Conservation (phyloP, 2,113 vertebrate genomes). For the Montifringilla adamsi region DNA sequence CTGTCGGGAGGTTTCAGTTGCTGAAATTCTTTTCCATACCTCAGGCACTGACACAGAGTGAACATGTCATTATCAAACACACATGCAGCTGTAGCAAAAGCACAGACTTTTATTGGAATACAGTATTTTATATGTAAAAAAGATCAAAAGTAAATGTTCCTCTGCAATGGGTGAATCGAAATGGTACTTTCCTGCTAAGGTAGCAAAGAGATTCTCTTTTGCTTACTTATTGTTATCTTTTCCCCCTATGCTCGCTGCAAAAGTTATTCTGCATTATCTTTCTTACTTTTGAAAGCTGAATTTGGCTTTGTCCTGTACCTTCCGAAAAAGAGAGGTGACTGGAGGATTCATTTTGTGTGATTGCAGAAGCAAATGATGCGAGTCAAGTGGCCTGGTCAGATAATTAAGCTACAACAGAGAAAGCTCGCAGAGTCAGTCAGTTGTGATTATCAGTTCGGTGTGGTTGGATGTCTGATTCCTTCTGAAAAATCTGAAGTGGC, state of each 20-base stretch:
- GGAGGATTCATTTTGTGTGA: conserved; percentile 32
- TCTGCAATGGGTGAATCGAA: background rate
- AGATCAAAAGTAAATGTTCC: background rate
- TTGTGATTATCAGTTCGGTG: conserved; percentile 9
- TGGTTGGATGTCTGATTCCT: background rate
- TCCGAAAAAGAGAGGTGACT: background rate
- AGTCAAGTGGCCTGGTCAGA: conserved; percentile 49
- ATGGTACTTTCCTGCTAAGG: background rate
- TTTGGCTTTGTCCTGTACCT: background rate
- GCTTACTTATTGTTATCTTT: background rate
- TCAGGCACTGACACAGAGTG: background rate
- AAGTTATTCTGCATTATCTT: background rate
- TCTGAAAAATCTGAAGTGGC: background rate
- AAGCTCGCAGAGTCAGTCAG: background rate
- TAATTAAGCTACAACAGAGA: conserved; percentile 53
- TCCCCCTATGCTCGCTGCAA: accelerated
- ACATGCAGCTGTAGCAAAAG: background rate
- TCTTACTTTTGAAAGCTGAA: background rate
- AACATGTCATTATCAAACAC: background rate
- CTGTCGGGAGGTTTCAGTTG: background rate
- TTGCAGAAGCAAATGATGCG: conserved; percentile 38
- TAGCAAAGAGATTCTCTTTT: background rate
- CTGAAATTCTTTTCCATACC: background rate
- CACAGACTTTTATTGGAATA: background rate
- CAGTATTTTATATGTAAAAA: background rate